Evolutionary conservation across 2,797 vertebrate genomes (phyloP).

Genomic region (Anguilla obscura): DNA sequence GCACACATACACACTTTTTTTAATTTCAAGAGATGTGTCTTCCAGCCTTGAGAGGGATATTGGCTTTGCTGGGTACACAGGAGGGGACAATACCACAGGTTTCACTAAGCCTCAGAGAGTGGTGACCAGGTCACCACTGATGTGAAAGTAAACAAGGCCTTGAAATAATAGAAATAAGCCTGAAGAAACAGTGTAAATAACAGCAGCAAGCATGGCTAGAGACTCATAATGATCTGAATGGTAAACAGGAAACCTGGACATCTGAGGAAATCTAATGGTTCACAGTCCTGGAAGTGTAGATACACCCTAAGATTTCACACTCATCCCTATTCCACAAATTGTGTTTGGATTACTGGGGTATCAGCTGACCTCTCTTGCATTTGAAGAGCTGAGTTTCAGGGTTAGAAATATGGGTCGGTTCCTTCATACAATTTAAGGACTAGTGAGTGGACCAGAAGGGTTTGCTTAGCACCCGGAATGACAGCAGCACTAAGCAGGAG

Average conservation of each 20-base stretch:
- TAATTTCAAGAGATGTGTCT: neutral
- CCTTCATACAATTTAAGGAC: neutral
- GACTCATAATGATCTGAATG: neutral
- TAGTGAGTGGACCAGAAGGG: neutral
- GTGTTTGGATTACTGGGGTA: neutral
- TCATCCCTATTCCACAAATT: neutral
- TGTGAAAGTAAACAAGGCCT: neutral
- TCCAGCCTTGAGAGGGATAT: neutral
- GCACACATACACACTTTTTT: neutral
- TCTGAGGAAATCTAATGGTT: neutral
- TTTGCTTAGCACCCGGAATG: neutral
- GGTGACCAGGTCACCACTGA: neutral
- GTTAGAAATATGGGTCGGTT: neutral
- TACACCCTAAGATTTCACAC: neutral
- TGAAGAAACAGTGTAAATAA: neutral
- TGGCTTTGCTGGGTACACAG: neutral
- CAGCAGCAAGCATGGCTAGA: neutral
- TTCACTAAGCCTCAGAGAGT: neutral
- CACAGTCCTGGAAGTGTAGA: neutral
- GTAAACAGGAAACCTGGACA: neutral
- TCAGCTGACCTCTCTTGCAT: neutral
- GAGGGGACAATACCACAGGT: neutral
- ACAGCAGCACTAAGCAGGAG: conserved; percentile 4
- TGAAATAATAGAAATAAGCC: neutral
- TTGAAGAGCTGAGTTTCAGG: neutral